Percentiles rank a stretch among this genome's conserved stretches.
phyloP scores from a whole-genome alignment of 2,113 vertebrate species.

The Myrmecobius fasciatus region DNA sequence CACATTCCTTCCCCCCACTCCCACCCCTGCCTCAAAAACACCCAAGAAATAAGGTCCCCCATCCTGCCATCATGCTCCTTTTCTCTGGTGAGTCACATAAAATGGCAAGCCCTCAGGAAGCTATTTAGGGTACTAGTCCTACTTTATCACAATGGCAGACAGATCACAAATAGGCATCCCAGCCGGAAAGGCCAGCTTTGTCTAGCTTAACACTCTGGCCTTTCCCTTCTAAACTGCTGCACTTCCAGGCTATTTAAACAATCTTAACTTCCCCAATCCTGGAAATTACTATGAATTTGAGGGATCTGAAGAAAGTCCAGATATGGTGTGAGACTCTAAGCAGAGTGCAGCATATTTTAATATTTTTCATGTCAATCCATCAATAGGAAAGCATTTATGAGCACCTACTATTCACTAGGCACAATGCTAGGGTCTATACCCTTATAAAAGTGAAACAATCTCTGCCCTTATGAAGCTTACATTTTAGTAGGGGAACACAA shows the following conservation, averaged over 20 bases:
- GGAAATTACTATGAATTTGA: not conserved
- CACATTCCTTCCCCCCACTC: too few species aligned
- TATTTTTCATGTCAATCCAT: not conserved
- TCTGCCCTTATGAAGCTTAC: not conserved
- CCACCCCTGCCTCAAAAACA: not conserved
- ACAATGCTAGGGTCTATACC: not conserved
- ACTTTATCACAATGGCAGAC: not conserved
- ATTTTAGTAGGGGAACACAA: not conserved
- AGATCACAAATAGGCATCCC: not conserved
- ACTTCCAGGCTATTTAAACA: too few species aligned
- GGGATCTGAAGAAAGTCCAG: not conserved
- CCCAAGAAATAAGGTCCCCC: not conserved
- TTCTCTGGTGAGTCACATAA: not conserved
- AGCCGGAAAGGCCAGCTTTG: not conserved
- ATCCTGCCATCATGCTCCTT: not conserved
- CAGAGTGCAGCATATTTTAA: not conserved
- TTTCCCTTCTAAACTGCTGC: too few species aligned
- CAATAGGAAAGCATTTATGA: slow-evolving; percentile 13
- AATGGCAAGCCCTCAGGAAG: not conserved
- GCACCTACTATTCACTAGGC: not conserved
- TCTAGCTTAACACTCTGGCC: not conserved
- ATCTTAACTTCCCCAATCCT: too few species aligned
- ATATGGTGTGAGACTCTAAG: not conserved
- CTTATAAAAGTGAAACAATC: not conserved
- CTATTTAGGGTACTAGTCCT: not conserved